Evolutionary conservation across 2,797 vertebrate species (phyloP), one percentile per base, ranked within the genome.

Genomic region (Malurus splendens): DNA sequence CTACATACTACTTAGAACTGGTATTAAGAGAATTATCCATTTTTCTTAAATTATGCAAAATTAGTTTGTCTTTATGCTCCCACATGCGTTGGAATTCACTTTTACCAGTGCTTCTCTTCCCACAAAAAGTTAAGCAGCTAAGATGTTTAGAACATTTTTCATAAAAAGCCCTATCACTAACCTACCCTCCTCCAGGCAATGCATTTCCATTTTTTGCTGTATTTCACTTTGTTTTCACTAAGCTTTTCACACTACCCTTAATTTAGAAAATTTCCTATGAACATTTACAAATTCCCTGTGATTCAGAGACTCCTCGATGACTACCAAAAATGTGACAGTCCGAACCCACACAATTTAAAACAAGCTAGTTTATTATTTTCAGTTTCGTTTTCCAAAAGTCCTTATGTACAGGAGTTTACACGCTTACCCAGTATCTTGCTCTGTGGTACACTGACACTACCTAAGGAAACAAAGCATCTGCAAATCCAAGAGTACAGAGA

Each of bases 401-500:
- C 6, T 52, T n/a, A n/a, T 0, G 0, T 22, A 68, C 7, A 57
- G 19, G 14, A 22, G 7, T 47, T 83, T 5, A 86, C 2, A 1
- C 3, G 5, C 32, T 61, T 44, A 42, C 6, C 22, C 18, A 78
- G 8, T 1, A 4, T 44, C 18, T 57, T 24, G 25, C 1, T 2
- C 36, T 41, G 14, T 18, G 12, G n/a, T n/a, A 68, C 24, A 20
- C 23, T 8, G 2, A 52, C 41, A 13, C 12, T 60, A 78, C 33
- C n/a, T 42, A 62, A 1, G 2, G 33, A 82, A 18, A 76, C 18
- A 84, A 55, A 10, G 27, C 10, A 22, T 10, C 23, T 62, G 28
- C 23, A 90, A 68, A 72, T 19, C 18, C 48, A 72, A 6, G 1
- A 9, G 33, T 19, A 54, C 8, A 6, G 10, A 75, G 30, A 77